Evolutionary conservation across 2,888 invertebrate genomes (phyloP), one percentile per base, ranked within the genome.

Genomic region (Epirrhoe alternata): DNA sequence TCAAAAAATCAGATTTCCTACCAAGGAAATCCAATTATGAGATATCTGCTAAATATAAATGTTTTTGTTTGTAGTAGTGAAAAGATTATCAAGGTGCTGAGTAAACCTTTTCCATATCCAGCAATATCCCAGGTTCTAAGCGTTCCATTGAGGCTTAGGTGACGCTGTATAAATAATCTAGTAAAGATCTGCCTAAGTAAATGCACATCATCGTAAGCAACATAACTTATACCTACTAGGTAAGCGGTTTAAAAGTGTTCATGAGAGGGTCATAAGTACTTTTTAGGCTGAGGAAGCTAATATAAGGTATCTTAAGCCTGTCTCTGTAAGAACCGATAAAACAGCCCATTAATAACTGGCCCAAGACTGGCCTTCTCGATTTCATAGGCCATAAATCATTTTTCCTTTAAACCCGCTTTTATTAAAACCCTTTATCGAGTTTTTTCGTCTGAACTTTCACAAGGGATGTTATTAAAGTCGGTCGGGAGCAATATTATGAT

Each of bases 401-500:
- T 58, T 57, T 58, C 14, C 49, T 38, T 38, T 17, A 10, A 63
- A 52, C 24, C 24, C 4, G 42, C 2, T 33, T 49, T 30, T 54
- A 42, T 45, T 50, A 52, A 64, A 64, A 47, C 51, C 64, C 64
- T 56, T 65, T 24, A 60, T 51, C 35, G 52, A 24, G 5, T 51
- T 60, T 55, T 55, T 64, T 49, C 24, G 49, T n/a, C n/a, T 24
- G 24, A 56, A 65, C 61, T 65, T 65, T 61, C 35, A 35, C 30
- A 58, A 59, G 54, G 14, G 47, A 52, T 55, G 60, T 65, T 65
- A 60, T 60, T 59, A 65, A 59, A 64, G 49, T 54, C 57, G 56
- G 52, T n/a, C 31, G 42, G 12, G 49, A 49, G 59, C 53, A 49
- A 54, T 59, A 49, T 59, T 59, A 59, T 49, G 58, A 33, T 49